phyloP scores from a whole-genome alignment of 2,113 vertebrate species.

The Aptenodytes patagonicus region DNA sequence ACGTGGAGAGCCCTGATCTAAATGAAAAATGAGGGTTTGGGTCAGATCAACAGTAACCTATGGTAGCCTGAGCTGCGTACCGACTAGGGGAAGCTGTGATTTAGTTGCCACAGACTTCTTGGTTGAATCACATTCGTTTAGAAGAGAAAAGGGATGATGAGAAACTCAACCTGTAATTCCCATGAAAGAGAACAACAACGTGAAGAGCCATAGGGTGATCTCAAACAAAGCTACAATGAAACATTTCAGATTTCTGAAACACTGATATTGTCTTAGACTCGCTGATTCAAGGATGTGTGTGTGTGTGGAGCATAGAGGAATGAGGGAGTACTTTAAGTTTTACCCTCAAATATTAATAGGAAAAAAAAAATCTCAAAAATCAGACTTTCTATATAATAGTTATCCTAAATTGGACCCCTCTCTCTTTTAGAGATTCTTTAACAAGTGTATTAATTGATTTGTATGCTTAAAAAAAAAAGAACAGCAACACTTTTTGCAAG shows the following conservation, averaged over 20 bases:
- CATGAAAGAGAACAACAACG: not conserved
- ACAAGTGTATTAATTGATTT: not conserved
- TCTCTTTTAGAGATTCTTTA: not conserved
- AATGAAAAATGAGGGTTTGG: not conserved
- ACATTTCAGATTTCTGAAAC: not conserved
- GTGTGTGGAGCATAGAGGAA: accelerated
- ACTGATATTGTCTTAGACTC: not conserved
- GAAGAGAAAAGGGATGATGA: not conserved
- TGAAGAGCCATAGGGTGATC: not conserved
- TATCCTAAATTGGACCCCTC: not conserved
- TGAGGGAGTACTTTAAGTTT: not conserved
- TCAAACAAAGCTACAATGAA: not conserved
- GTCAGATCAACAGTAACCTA: not conserved
- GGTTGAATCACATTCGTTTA: not conserved
- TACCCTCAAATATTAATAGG: accelerated
- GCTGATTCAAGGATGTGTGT: accelerated
- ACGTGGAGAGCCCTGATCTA: not conserved
- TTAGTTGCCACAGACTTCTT: not conserved
- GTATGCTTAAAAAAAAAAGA: not conserved
- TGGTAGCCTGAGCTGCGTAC: not conserved
- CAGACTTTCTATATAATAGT: not conserved
- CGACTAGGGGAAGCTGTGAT: not conserved
- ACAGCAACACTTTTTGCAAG: not conserved
- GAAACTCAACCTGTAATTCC: not conserved
- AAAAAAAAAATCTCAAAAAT: not conserved